These are phyloP conservation scores for Ephialtes manifestator DNA, from an alignment of 2,888 invertebrate genomes.

Conservation along the genomic window DNA sequence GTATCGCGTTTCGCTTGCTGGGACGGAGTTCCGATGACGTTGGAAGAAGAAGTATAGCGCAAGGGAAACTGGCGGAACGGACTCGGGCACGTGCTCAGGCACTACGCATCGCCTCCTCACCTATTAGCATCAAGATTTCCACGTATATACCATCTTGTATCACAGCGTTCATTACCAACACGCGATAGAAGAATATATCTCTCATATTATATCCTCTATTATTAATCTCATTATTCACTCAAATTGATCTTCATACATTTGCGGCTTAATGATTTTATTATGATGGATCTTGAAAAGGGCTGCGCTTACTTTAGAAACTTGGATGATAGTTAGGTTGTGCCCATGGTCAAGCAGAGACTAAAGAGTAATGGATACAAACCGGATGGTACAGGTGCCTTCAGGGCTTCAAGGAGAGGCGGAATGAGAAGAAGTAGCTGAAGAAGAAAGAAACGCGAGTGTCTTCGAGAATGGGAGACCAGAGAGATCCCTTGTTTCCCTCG, in stretches of 20 bases:
- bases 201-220: not conserved
- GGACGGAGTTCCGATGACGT: constrained; percentile 52
- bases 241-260: constrained; percentile 7
- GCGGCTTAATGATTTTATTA: constrained; percentile 12
- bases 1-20: constrained; percentile 57
- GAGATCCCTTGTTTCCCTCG: constrained; percentile 57
- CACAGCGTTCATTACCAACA: constrained; percentile 59
- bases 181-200: constrained; percentile 60
- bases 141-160: not conserved
- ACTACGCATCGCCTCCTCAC: constrained; percentile 65
- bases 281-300: not conserved
- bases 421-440: constrained; percentile 19
- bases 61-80: constrained; percentile 57
- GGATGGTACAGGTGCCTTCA: constrained; percentile 43
- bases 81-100: constrained; percentile 69
- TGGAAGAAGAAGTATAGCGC: constrained; percentile 49
- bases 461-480: constrained; percentile 21
- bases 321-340: not conserved
- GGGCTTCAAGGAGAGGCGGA: constrained; percentile 3
- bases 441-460: constrained; percentile 40
- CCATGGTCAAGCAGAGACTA: not conserved
- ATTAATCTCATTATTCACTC: not conserved
- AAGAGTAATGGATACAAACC: not conserved
- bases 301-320: not conserved
- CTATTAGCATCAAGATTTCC: constrained; percentile 30